These are phyloP conservation scores for Phoenicopterus ruber DNA, from an alignment of 2,113 vertebrate species.

Conservation along the genomic window DNA sequence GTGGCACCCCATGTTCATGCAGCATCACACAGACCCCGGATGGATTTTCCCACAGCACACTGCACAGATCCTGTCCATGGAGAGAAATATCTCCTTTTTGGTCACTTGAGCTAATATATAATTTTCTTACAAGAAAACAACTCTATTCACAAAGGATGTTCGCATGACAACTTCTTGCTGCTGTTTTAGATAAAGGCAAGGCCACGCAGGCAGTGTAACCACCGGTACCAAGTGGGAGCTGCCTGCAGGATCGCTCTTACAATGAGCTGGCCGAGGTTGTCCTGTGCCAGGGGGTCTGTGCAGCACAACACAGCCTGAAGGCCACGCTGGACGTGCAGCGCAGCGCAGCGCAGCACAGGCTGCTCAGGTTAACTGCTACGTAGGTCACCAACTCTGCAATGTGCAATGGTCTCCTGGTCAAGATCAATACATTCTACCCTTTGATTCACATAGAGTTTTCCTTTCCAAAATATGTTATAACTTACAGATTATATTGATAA, in stretches of 20 bases:
- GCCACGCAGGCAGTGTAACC: background rate
- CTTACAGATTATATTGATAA: background rate
- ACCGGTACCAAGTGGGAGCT: background rate
- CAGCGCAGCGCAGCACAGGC: background rate
- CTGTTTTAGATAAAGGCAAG: background rate
- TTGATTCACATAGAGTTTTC: background rate
- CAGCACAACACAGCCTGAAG: background rate
- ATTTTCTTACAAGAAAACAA: background rate
- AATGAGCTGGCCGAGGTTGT: background rate
- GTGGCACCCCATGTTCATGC: background rate
- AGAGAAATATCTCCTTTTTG: background rate
- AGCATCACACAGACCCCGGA: fast-evolving
- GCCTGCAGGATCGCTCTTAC: background rate
- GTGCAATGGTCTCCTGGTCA: fast-evolving
- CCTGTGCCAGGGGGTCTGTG: background rate
- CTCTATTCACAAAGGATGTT: too few species aligned
- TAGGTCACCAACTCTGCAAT: background rate
- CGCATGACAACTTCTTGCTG: background rate
- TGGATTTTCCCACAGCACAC: background rate
- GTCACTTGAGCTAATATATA: background rate
- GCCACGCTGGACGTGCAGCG: background rate
- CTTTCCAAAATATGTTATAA: background rate
- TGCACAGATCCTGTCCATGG: background rate
- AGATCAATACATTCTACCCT: background rate
- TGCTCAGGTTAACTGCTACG: background rate